A percentile compares a stretch with the other conserved stretches of the same genome.
Evolutionary conservation across 2,797 vertebrate species (phyloP).

Genomic region (Numenius phaeopus): DNA sequence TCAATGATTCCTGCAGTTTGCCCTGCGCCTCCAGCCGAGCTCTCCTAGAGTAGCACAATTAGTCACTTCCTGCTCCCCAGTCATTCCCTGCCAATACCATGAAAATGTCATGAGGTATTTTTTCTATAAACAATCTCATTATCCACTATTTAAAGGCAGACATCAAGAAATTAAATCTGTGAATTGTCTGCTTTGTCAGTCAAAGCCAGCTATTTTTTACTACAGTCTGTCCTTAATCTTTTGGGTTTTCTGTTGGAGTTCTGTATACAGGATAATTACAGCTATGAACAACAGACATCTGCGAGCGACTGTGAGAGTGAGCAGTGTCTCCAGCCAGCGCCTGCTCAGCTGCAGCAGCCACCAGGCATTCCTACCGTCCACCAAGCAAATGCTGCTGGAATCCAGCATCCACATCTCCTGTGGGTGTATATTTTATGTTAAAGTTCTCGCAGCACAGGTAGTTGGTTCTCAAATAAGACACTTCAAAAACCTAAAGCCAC

Average conservation of each 20-base stretch:
- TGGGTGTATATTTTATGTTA: background rate
- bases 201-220: background rate
- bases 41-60: background rate
- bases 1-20: background rate
- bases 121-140: background rate
- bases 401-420: background rate
- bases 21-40: background rate
- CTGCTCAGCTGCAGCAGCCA: slow-evolving; percentile 73
- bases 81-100: background rate
- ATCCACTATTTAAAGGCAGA: background rate
- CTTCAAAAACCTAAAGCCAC: background rate
- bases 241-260: background rate
- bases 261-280: slow-evolving; percentile 76
- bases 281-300: slow-evolving; percentile 65
- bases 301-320: slow-evolving; percentile 78
- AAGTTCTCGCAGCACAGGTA: background rate
- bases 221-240: background rate
- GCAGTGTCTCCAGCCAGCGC: slow-evolving; percentile 78
- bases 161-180: background rate
- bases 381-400: slow-evolving; percentile 68
- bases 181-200: background rate
- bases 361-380: slow-evolving; percentile 77
- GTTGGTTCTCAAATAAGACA: background rate
- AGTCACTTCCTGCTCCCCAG: background rate
- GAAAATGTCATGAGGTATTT: background rate